Conservation (phyloP, 2,797 vertebrate genomes). For the Meriones psammophilus region DNA sequence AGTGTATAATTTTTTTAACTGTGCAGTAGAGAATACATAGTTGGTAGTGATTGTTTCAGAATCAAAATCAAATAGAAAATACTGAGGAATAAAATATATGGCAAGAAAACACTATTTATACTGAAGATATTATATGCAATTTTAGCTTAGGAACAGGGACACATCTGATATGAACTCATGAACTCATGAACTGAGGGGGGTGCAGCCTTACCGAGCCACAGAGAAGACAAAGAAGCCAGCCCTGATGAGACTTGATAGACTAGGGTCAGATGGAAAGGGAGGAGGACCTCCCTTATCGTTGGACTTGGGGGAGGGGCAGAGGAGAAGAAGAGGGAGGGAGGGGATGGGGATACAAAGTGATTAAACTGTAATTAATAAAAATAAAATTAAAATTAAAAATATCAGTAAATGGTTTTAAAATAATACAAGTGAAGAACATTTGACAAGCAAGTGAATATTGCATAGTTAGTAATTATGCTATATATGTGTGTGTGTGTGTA, state of each 20-base stretch:
- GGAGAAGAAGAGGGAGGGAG: too few relatives aligned
- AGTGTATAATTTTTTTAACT: conserved; percentile 41
- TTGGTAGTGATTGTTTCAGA: conserved; percentile 57
- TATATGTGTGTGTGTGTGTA: background rate
- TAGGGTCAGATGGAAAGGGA: too few relatives aligned
- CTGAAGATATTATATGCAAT: conserved; percentile 28
- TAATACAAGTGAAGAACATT: background rate
- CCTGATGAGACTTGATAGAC: too few relatives aligned
- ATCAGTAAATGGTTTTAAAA: background rate
- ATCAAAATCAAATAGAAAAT: conserved; percentile 63
- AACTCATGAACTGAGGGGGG: too few relatives aligned
- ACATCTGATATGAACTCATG: too few relatives aligned
- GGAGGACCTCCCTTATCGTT: too few relatives aligned
- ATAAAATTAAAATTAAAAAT: conserved; percentile 2
- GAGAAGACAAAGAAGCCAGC: too few relatives aligned
- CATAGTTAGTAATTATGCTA: background rate
- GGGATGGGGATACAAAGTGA: too few relatives aligned
- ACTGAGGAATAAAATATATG: conserved; percentile 54
- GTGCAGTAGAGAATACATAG: conserved; percentile 22
- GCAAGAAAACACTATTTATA: conserved; percentile 37
- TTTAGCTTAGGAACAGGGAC: background rate
- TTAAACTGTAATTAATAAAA: too few relatives aligned
- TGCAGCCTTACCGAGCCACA: too few relatives aligned
- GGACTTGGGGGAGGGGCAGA: too few relatives aligned
- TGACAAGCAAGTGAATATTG: background rate